Percentiles rank a stretch among this genome's conserved stretches.
phyloP scores from a whole-genome alignment of 2,113 vertebrate species.

The Cyanoliseus patagonus region DNA sequence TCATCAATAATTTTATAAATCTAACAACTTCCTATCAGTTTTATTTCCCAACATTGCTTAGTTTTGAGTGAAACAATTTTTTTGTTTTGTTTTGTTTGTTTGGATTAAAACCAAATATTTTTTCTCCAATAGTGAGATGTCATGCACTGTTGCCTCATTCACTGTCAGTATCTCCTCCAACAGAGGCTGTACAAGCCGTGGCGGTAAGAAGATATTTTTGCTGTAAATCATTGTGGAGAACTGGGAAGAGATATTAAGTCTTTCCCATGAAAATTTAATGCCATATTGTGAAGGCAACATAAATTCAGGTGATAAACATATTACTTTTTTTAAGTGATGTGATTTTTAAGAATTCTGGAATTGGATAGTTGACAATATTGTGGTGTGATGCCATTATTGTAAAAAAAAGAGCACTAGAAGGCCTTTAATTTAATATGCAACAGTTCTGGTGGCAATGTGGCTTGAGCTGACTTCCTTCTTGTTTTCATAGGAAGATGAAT shows the following conservation, averaged over 20 bases:
- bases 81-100: not conserved
- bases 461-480: not conserved
- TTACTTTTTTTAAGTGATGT: not conserved
- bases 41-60: not conserved
- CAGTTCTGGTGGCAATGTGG: not conserved
- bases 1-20: not conserved
- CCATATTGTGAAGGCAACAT: not conserved
- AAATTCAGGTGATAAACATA: not conserved
- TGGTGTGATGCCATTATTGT: not conserved
- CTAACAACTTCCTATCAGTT: not conserved
- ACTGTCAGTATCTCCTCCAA: not conserved
- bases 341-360: not conserved
- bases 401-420: not conserved
- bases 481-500: not conserved
- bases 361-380: not conserved
- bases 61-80: not conserved
- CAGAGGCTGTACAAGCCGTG: not conserved
- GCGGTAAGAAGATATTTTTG: not conserved
- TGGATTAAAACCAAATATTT: not conserved
- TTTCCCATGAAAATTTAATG: slow-evolving; percentile 32
- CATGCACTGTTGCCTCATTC: not conserved
- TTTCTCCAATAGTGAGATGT: not conserved
- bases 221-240: not conserved
- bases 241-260: not conserved
- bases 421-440: not conserved